Evolutionary conservation across 2,113 vertebrate species (phyloP).

Genomic region (Peromyscus polionotus): DNA sequence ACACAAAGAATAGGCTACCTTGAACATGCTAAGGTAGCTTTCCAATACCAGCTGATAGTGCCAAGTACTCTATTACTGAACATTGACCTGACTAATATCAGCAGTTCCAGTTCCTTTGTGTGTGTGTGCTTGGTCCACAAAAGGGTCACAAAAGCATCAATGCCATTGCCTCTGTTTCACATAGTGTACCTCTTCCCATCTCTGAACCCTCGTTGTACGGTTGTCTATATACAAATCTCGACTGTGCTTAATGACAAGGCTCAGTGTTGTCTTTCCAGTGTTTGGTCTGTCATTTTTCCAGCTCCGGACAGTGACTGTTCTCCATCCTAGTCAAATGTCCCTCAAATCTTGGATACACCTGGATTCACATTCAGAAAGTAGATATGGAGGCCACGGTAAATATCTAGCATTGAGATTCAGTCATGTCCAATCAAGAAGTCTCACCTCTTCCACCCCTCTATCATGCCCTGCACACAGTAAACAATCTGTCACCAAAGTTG

Average conservation of each 20-base stretch:
- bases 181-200: neutral
- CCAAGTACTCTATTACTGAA: neutral
- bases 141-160: neutral
- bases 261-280: neutral
- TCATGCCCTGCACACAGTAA: neutral
- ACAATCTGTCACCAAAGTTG: neutral
- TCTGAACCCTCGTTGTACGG: neutral
- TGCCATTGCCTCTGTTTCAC: neutral
- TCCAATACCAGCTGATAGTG: neutral
- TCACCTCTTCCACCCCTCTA: neutral
- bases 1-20: neutral
- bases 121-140: neutral
- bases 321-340: neutral
- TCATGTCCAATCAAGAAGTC: neutral
- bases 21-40: neutral
- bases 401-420: neutral
- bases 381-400: neutral
- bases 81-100: neutral
- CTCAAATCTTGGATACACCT: neutral
- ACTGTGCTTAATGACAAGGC: neutral
- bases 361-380: neutral
- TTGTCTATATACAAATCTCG: neutral
- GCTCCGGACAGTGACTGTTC: neutral
- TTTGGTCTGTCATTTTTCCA: neutral
- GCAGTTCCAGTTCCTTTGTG: neutral